Evolutionary conservation across 2,888 invertebrate genomes (phyloP), one percentile per base, ranked within the genome.

Genomic region (Strigamia transsilvanica): DNA sequence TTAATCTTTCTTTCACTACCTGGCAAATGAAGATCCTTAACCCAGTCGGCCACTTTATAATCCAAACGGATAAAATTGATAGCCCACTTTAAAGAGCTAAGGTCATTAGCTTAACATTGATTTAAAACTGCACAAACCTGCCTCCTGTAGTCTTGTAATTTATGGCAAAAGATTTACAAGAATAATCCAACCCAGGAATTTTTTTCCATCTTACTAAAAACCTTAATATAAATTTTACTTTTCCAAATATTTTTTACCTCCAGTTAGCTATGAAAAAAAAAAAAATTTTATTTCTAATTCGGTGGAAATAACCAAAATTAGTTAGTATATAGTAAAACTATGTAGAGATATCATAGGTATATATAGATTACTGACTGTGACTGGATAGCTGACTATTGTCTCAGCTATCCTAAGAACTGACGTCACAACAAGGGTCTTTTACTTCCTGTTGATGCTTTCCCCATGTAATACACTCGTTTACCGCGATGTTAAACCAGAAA

Each of bases 51-150:
- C 61, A 61, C 61, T 61, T 61, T 61, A 61, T 61, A 61, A 61
- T 61, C 61, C 61, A 61, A 61, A 23, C 23, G 61, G 61, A 61
- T 18, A 61, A 61, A 61, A 61, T 61, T 61, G 61, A 61, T 61
- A 61, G 61, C 61, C 21, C 61, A 61, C 61, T 61, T 61, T 61
- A 61, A 61, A 61, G 21, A 61, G 61, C 61, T 61, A 18, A 61
- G 61, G 61, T 61, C 61, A 61, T 61, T 61, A 61, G 61, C 61
- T 61, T 61, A 61, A 61, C 61, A 61, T 61, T 61, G 61, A 61
- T 61, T 61, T 61, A 61, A 61, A 61, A 61, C 61, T 23, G 61
- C 61, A 61, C 61, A 61, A 61, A 61, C 61, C 61, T 61, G 23
- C 61, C 61, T 23, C 21, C 61, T 61, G 61, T 61, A 61, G 61